Percentiles rank a stretch among this genome's conserved stretches.
phyloP scores from a whole-genome alignment of 1,140 invertebrate species.

The Charaxes varanes region DNA sequence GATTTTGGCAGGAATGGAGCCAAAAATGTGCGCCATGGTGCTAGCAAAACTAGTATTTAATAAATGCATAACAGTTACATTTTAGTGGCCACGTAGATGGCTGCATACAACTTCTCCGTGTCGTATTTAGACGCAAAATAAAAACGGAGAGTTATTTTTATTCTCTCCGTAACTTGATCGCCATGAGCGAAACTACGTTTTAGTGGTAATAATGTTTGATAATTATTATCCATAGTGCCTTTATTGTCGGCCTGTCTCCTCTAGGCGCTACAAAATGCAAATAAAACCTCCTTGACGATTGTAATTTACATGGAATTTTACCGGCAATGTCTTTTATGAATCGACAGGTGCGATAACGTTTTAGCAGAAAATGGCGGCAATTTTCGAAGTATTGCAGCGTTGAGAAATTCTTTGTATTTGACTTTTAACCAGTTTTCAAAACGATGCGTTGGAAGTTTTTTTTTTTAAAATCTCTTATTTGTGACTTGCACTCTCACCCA shows the following conservation, averaged over 20 bases:
- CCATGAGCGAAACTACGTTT: conserved; percentile 7
- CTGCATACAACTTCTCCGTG: neutral
- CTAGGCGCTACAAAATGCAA: conserved; percentile 7
- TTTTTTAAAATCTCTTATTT: too few relatives aligned
- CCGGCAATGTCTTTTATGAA: too few relatives aligned
- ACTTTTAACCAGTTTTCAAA: too few relatives aligned
- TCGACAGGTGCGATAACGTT: too few relatives aligned
- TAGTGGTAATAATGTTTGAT: conserved; percentile 11
- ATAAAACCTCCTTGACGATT: conserved; percentile 7
- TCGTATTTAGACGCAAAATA: neutral
- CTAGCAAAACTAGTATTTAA: neutral
- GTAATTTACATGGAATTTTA: conserved; percentile 16
- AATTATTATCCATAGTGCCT: conserved; percentile 12
- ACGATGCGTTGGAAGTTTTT: too few relatives aligned
- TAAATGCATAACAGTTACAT: neutral
- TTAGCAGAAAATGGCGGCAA: too few relatives aligned
- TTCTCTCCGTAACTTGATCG: conserved; percentile 4
- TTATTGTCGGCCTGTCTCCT: conserved; percentile 4
- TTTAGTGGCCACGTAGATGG: neutral
- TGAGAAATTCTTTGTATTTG: too few relatives aligned
- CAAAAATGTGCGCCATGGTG: neutral
- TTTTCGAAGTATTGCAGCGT: too few relatives aligned
- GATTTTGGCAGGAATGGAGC: too few relatives aligned
- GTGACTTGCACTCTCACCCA: too few relatives aligned
- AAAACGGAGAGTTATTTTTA: conserved; percentile 10